Conservation (phyloP, 2,797 vertebrate genomes). For the Sebastiscus albofasciatus region DNA sequence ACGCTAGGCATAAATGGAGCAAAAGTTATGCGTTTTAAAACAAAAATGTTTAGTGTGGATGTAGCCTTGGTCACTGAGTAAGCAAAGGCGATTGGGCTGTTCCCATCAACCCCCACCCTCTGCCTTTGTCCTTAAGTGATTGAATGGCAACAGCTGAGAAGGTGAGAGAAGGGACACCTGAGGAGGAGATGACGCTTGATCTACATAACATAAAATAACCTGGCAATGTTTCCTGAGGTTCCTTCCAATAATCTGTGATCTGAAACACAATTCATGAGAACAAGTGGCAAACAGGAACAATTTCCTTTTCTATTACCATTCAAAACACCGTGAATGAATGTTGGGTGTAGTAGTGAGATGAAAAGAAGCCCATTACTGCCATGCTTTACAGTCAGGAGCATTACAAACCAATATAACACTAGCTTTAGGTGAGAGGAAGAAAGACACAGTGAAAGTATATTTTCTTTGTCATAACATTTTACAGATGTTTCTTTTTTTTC, state of each 20-base stretch:
- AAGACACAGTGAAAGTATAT: background rate
- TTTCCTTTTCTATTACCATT: slow-evolving; percentile 14
- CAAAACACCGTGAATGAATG: slow-evolving; percentile 17
- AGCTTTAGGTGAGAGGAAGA: slow-evolving; percentile 17
- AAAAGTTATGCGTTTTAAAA: background rate
- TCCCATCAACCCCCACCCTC: slow-evolving; percentile 59
- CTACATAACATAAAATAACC: slow-evolving; percentile 27
- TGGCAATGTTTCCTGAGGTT: slow-evolving; percentile 6
- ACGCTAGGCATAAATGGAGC: too few relatives aligned
- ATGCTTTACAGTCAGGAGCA: slow-evolving; percentile 14
- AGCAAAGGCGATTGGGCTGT: slow-evolving; percentile 42
- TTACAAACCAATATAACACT: slow-evolving; percentile 12
- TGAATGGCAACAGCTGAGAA: slow-evolving; percentile 77
- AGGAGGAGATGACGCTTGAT: slow-evolving; percentile 29
- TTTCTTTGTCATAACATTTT: background rate
- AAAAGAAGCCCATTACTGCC: background rate
- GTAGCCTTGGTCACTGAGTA: slow-evolving; percentile 39
- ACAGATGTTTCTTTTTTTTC: background rate
- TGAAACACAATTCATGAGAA: slow-evolving; percentile 15
- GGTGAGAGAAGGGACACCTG: slow-evolving; percentile 74
- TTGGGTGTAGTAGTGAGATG: background rate
- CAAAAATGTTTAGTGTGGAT: background rate
- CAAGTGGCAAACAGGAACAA: slow-evolving; percentile 8
- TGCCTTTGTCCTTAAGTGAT: slow-evolving; percentile 63
- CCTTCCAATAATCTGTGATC: slow-evolving; percentile 14